Conservation (phyloP, 2,113 vertebrate genomes). For the Serinus canaria region DNA sequence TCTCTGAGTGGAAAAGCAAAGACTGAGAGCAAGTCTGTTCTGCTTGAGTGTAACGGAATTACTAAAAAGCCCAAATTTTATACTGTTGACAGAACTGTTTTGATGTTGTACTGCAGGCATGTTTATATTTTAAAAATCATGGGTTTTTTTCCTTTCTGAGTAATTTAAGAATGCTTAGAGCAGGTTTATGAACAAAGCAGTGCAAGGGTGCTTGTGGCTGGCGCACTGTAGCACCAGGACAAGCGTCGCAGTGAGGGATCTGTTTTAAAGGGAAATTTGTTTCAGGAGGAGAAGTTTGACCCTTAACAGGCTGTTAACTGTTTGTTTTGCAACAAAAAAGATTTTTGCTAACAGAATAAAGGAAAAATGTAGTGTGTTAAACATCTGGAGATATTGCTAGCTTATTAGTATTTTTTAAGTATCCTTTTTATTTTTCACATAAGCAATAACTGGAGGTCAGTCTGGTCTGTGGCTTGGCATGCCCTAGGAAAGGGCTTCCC, state of each 20-base stretch:
- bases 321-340: not conserved
- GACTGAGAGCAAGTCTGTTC: not conserved
- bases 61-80: not conserved
- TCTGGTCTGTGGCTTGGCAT: not conserved
- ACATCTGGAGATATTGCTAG: not conserved
- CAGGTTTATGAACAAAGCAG: not conserved
- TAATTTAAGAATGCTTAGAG: not conserved
- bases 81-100: not conserved
- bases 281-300: not conserved
- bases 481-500: not conserved
- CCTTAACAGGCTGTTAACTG: not conserved
- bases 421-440: not conserved
- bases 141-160: not conserved
- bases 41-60: not conserved
- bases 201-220: not conserved
- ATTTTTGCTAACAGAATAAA: not conserved
- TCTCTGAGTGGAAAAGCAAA: not conserved
- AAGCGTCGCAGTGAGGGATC: not conserved
- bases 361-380: not conserved
- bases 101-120: not conserved
- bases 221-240: not conserved
- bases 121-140: not conserved
- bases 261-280: not conserved
- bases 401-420: not conserved
- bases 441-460: not conserved